These are phyloP conservation scores for Dicentrarchus labrax DNA, from an alignment of 2,113 vertebrate species.

Conservation along the genomic window DNA sequence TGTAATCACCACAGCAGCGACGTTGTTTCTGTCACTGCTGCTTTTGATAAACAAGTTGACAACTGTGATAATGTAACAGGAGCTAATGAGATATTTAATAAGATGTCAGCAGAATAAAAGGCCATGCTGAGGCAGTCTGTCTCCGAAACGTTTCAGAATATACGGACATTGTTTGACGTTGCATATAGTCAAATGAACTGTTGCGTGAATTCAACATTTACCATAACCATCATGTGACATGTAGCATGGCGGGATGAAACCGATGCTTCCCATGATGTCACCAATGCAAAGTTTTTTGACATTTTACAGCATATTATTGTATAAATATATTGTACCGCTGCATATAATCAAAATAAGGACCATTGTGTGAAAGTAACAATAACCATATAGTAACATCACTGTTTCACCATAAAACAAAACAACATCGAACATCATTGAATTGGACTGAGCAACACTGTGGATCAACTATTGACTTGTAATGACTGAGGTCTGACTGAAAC, in stretches of 20 bases:
- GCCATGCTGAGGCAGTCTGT: constrained; percentile 60
- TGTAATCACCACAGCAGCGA: constrained; percentile 43
- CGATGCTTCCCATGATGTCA: constrained; percentile 44
- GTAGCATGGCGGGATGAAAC: constrained; percentile 44
- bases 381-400: constrained; percentile 67
- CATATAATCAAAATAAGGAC: constrained; percentile 58
- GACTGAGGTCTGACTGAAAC: constrained; percentile 40
- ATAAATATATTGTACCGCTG: constrained; percentile 52
- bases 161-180: constrained; percentile 49
- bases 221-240: constrained; percentile 37
- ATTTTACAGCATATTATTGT: constrained; percentile 63
- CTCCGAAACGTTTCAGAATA: constrained; percentile 44
- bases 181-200: constrained; percentile 56
- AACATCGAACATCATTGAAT: constrained; percentile 65
- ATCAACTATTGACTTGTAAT: constrained; percentile 41
- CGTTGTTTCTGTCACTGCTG: constrained; percentile 41
- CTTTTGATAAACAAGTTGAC: constrained; percentile 64
- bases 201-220: constrained; percentile 58
- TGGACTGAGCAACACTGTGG: constrained; percentile 65
- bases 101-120: constrained; percentile 61
- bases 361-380: constrained; percentile 64
- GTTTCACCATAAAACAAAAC: constrained; percentile 75
- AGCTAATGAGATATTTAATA: constrained; percentile 62
- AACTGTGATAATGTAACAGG: constrained; percentile 57
- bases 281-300: constrained; percentile 51